Base-by-base conservation (phyloP, 2,888 invertebrate genomes). In the Drosophila seclusa region DNA sequence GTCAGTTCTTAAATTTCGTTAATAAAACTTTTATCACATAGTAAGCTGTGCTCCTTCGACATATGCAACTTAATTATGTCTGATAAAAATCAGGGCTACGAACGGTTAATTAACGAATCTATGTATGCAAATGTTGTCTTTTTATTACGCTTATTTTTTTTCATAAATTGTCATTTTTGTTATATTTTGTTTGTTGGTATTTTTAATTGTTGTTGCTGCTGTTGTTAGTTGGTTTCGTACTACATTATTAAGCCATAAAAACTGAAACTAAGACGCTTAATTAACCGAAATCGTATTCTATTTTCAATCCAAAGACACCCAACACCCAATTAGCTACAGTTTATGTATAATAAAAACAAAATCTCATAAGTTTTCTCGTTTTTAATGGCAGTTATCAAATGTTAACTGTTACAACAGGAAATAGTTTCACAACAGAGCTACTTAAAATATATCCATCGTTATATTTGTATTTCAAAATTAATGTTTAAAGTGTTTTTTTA, bases 111-210 rank as follows among this genome's bases (percentile, higher is more conserved):
- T 88, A 89, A 89, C 79, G 73, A 84, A 83, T 82, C 76, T 87
- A 84, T 84, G 76, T 90, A 88, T 90, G 87, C 87, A 82, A 88
- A 88, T 87, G 52, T 61, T 60, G 36, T 16, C 24, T 58, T 81
- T 87, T 89, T 89, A 87, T 79, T 77, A 58, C 70, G 65, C 73
- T 48, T 52, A 48, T 59, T 62, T 65, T 54, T 75, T 83, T 84
- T 87, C 76, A 85, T 87, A 87, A 89, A 86, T 85, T 87, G 88
- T 82, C 87, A 87, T 82, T 87, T 85, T 79, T 76, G 73, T 74
- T 73, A 65, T 77, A 73, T 65, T 66, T 73, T 62, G 54, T 60
- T 67, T 55, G 55, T 67, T 66, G 52, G 54, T 50, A 40, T 62
- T 62, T 57, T 58, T 48, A 29, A 59, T 45, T 54, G 61, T 65